These are phyloP conservation scores for Heliconius ismenius DNA, from an alignment of 2,888 invertebrate species.

Conservation along the genomic window DNA sequence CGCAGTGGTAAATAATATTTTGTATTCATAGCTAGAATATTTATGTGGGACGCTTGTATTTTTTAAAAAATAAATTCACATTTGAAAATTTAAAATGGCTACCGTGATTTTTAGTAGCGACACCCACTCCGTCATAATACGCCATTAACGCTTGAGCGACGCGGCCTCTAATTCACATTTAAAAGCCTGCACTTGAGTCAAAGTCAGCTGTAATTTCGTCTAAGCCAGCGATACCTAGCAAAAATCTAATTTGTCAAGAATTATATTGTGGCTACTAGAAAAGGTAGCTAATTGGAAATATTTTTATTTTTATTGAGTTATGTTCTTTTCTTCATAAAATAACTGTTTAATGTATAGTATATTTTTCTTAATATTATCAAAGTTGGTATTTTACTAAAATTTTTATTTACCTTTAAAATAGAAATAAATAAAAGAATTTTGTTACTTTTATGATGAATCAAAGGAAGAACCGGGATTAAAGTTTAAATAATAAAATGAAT, in stretches of 20 bases:
- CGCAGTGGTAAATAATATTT: constrained; percentile 40
- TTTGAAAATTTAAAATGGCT: constrained; percentile 58
- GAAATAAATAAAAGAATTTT: too few species aligned
- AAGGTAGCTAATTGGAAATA: constrained; percentile 46
- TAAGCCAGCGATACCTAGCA: constrained; percentile 75
- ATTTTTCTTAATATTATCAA: background rate
- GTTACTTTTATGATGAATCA: too few species aligned
- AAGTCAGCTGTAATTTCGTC: constrained; percentile 79
- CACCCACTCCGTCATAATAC: constrained; percentile 77
- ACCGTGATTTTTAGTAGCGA: constrained; percentile 69
- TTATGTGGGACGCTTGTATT: constrained; percentile 6
- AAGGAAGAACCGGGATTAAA: too few species aligned
- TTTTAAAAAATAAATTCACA: constrained; percentile 23
- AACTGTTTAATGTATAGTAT: background rate
- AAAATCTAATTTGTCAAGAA: constrained; percentile 81
- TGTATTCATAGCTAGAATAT: constrained; percentile 24
- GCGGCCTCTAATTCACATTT: constrained; percentile 78
- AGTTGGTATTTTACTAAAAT: too few species aligned
- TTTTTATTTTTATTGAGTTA: constrained; percentile 1
- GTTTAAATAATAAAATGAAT: too few species aligned
- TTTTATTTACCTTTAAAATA: too few species aligned
- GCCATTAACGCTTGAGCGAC: constrained; percentile 76
- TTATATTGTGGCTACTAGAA: constrained; percentile 63
- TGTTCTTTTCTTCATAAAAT: background rate
- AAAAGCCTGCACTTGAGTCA: constrained; percentile 81